Conservation (phyloP, 2,888 invertebrate genomes). For the Phengaris alcon region DNA sequence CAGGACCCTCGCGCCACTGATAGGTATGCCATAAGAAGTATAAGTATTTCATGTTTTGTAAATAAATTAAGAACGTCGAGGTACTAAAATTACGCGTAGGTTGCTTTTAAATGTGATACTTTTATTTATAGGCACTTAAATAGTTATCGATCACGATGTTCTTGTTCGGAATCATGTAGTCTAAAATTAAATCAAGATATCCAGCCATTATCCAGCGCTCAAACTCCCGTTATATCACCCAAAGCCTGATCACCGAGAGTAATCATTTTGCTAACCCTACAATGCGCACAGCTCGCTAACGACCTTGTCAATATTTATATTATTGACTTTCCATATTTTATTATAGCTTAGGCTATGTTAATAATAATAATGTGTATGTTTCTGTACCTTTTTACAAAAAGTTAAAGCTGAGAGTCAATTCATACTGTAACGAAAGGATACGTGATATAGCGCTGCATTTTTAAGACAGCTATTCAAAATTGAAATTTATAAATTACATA, state of each 20-base stretch:
- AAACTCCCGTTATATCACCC: conserved; percentile 14
- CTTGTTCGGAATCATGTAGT: background rate
- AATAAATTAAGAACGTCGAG: too few species aligned
- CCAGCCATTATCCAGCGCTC: background rate
- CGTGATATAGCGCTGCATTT: too few species aligned
- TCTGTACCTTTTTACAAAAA: background rate
- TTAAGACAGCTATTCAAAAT: too few species aligned
- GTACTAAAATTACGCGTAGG: background rate
- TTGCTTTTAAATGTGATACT: background rate
- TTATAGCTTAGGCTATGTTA: background rate
- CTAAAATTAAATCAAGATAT: conserved; percentile 22
- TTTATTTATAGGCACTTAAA: background rate
- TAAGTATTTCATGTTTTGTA: too few species aligned
- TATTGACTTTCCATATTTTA: too few species aligned
- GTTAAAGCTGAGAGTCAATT: too few species aligned
- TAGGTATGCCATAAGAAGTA: too few species aligned
- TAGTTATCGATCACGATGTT: background rate
- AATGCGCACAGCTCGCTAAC: conserved; percentile 6
- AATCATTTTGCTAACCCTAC: conserved; percentile 14
- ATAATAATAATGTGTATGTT: background rate
- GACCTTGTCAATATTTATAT: background rate
- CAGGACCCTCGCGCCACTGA: too few species aligned
- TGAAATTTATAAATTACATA: too few species aligned
- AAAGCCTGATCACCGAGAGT: background rate
- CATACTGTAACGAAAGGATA: too few species aligned